Base-by-base conservation (phyloP, 2,797 vertebrate species). In the Crossoptilon crossoptilon region DNA sequence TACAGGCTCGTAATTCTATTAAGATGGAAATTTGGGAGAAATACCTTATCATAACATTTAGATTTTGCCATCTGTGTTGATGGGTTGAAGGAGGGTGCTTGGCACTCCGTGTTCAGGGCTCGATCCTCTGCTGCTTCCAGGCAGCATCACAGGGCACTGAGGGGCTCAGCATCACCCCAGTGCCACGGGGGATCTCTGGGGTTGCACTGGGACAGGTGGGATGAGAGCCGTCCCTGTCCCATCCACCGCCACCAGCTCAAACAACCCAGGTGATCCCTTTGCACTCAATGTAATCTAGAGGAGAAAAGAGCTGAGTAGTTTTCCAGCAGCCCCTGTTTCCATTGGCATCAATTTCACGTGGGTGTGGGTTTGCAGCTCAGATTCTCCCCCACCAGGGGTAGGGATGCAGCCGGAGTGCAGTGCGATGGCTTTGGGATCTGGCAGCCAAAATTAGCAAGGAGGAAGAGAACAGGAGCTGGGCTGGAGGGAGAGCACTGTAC, bases 1-100 rank as follows among this genome's bases (percentile, higher is more conserved):
- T 97, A 97, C 94, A 97, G 97, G 96, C 94, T 96, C 94, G 80
- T 96, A 96, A 97, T 97, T 97, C 96, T 95, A 96, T 95, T 88
- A 94, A 92, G 90, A 93, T 96, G 95, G 96, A 97, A 97, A 95
- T 94, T 96, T 86, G 96, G 95, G 94, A 96, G 96, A 96, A 96
- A 91, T 92, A 95, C 71, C 67, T 96, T 96, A 97, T 97, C 94
- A 96, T 91, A 96, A 96, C 94, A 97, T 97, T 97, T 97, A 76
- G 95, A 94, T 95, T 96, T 96, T 96, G 94, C 95, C 97, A 96
- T 96, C 93, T 90, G 91, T 94, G 92, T 85, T 94, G 93, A 95
- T 0, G 9, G 70, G 74, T 63, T 75, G 96, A 96, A 94, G 44
- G 87, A 85, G 76, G 71, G 4, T 22, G 70, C 76, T 79, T 43